Base-by-base conservation (phyloP, 2,888 invertebrate species). In the Drosophila kanekoi region DNA sequence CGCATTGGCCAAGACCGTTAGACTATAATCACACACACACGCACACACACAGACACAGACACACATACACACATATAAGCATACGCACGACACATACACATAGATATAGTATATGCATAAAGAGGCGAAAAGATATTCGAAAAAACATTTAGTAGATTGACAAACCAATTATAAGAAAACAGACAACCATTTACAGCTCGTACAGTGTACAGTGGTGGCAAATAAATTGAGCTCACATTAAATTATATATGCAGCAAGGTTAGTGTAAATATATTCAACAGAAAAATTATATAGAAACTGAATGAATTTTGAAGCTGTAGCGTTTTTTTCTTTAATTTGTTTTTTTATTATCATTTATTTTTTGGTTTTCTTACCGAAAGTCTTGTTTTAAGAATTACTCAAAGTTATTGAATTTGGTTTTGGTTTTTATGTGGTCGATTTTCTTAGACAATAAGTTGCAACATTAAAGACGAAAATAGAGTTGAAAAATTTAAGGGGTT, bases 401-500 rank as follows among this genome's bases (percentile, higher is more conserved):
- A 72, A 80, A 72, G 66, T 66, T 68, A 61, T 61, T 45, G 72
- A 62, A 52, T 53, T 60, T 64, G 48, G 57, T 51, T 67, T 70
- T 63, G 44, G 41, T 51, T 70, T 71, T 61, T 71, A 48, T 53
- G 67, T 66, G 61, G 74, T 79, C 69, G 59, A 73, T 80, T 84
- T 83, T 88, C 77, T 89, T 77, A 87, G 84, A 84, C 82, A 88
- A 91, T 89, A 91, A 92, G 92, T 92, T 92, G 92, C 92, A 92
- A 92, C 92, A 92, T 92, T 92, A 91, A 92, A 92, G 92, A 92
- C 92, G 86, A 92, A 91, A 91, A 91, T 91, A 91, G 82, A 90
- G 80, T 86, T 84, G 84, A 86, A 90, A 88, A 89, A 85, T 80
- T 78, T 83, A 54, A 60, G 47, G 60, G 52, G 13, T 38, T 66